Evolutionary conservation across 2,797 vertebrate species (phyloP).

Genomic region (Hydrophis major): DNA sequence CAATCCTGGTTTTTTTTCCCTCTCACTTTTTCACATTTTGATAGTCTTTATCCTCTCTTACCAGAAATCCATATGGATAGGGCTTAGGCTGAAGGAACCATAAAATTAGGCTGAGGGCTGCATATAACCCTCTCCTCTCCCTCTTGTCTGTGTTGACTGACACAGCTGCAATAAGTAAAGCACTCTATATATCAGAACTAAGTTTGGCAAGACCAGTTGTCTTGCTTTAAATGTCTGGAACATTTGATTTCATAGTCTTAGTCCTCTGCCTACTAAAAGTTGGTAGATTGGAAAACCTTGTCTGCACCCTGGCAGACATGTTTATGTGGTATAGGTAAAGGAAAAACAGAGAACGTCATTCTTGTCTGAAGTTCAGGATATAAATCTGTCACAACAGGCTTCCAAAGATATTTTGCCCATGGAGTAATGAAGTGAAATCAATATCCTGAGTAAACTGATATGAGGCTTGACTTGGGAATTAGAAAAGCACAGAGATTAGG

Average conservation of each 20-base stretch:
- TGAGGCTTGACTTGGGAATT: conserved; percentile 72
- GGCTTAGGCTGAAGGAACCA: not conserved
- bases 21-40: not conserved
- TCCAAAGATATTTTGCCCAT: conserved; percentile 70
- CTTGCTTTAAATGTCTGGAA: rapidly evolving
- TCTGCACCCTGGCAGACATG: conserved; percentile 62
- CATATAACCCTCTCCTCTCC: not conserved
- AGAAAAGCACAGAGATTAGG: conserved; percentile 53
- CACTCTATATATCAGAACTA: rapidly evolving
- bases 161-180: not conserved
- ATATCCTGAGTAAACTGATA: conserved; percentile 64
- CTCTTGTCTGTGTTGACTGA: not conserved
- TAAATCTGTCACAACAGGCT: conserved; percentile 75
- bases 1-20: not conserved
- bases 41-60: not conserved
- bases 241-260: conserved; percentile 22
- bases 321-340: conserved; percentile 79
- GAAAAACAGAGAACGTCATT: conserved; percentile 77
- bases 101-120: not conserved
- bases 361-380: conserved; percentile 80
- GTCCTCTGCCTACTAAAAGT: conserved; percentile 14
- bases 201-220: not conserved
- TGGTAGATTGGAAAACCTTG: conserved; percentile 29
- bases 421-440: conserved; percentile 76
- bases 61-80: not conserved